Conservation (phyloP, 2,797 vertebrate species). For the Pygocentrus nattereri region DNA sequence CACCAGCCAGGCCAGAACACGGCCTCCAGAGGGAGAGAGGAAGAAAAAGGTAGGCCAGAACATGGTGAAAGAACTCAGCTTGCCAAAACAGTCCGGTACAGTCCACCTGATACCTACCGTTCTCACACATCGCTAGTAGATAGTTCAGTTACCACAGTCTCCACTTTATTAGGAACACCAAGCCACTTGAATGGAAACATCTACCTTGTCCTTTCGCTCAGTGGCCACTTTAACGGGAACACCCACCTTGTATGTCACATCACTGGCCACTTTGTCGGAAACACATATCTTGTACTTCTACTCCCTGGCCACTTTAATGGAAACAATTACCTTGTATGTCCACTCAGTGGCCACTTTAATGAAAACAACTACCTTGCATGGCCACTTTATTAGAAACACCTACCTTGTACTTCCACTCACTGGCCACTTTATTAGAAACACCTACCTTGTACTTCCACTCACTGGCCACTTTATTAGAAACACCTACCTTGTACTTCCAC, state of each 20-base stretch:
- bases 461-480: too few relatives aligned
- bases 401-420: not conserved
- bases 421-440: not conserved
- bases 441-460: too few relatives aligned
- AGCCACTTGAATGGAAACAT: not conserved
- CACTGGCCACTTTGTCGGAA: too few relatives aligned
- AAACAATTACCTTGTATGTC: not conserved
- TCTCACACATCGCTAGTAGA: not conserved
- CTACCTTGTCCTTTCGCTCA: not conserved
- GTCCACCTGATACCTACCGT: not conserved
- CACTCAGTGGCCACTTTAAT: not conserved
- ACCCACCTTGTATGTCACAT: too few relatives aligned
- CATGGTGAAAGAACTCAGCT: not conserved
- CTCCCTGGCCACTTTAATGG: not conserved
- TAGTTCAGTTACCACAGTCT: too few relatives aligned
- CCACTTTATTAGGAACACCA: too few relatives aligned
- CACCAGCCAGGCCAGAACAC: constrained; percentile 73
- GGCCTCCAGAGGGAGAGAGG: constrained; percentile 69
- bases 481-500: too few relatives aligned
- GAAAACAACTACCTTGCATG: too few relatives aligned
- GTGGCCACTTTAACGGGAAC: not conserved
- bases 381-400: not conserved
- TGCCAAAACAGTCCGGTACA: too few relatives aligned
- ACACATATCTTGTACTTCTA: too few relatives aligned
- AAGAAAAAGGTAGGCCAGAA: constrained; percentile 38